A percentile compares a stretch with the other conserved stretches of the same genome.
Evolutionary conservation across 2,888 invertebrate species (phyloP).

Genomic region (Hesperia comma): DNA sequence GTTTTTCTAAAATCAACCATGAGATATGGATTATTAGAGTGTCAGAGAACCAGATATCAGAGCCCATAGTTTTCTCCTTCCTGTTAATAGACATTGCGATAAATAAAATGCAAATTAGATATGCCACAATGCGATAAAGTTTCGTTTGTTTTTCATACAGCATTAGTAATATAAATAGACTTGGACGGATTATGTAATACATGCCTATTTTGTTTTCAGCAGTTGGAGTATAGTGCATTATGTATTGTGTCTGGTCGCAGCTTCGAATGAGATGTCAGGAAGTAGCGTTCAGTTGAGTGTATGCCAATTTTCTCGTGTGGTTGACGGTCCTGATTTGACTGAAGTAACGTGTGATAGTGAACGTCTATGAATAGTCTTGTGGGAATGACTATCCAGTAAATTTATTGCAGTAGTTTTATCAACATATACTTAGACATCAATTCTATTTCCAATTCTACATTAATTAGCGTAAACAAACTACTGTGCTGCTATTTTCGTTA

Average conservation of each 20-base stretch:
- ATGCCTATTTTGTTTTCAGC: not conserved
- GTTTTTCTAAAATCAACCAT: no score
- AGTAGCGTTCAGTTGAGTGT: constrained; percentile 14
- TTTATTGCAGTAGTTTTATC: no score
- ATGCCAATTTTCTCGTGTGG: constrained; percentile 29
- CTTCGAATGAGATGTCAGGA: constrained; percentile 32
- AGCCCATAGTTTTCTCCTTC: no score
- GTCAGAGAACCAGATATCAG: no score
- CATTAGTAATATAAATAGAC: not conserved
- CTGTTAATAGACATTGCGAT: no score
- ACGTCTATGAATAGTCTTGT: not conserved
- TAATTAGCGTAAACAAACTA: no score
- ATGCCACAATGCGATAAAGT: not conserved
- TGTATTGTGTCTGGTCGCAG: constrained; percentile 14
- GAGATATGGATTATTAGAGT: no score
- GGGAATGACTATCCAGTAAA: no score
- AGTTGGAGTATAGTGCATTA: not conserved
- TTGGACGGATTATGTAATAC: not conserved
- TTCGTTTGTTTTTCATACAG: not conserved
- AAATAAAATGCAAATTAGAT: no score
- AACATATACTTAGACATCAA: no score
- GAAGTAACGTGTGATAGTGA: constrained; percentile 4
- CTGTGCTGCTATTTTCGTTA: no score
- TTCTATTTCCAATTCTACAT: no score
- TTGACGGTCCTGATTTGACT: constrained; percentile 5